phyloP scores from a whole-genome alignment of 2,797 vertebrate species.

The Mastacembelus armatus region DNA sequence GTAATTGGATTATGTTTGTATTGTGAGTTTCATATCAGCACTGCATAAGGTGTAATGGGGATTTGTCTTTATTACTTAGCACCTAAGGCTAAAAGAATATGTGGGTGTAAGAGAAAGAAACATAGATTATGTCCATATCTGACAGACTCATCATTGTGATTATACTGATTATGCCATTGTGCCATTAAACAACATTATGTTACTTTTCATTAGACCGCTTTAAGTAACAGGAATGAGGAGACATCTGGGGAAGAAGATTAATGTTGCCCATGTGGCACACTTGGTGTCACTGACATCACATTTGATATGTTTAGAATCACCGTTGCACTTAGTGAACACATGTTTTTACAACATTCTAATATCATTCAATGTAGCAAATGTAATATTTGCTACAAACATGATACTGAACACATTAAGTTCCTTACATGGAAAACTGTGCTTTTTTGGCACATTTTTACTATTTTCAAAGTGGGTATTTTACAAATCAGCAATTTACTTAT shows the following conservation, averaged over 20 bases:
- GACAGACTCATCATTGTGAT: slow-evolving; percentile 11
- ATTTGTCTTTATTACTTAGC: neutral
- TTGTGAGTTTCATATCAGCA: neutral
- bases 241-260: neutral
- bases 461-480: no score
- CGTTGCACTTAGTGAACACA: neutral
- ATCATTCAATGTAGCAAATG: neutral
- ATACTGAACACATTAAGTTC: no score
- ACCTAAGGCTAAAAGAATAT: no score
- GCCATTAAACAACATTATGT: slow-evolving; percentile 14
- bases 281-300: neutral
- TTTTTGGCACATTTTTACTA: no score
- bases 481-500: no score
- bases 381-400: no score
- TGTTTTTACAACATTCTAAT: neutral
- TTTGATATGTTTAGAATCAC: neutral
- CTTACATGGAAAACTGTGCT: no score
- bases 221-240: slow-evolving; percentile 11
- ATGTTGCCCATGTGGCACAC: neutral
- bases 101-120: no score
- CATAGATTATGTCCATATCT: no score
- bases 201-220: slow-evolving; percentile 11
- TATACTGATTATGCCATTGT: neutral
- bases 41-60: slow-evolving; percentile 1
- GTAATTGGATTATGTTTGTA: slow-evolving; percentile 29